Evolutionary conservation across 2,113 vertebrate species (phyloP).

Genomic region (Mormyrus lacerda): DNA sequence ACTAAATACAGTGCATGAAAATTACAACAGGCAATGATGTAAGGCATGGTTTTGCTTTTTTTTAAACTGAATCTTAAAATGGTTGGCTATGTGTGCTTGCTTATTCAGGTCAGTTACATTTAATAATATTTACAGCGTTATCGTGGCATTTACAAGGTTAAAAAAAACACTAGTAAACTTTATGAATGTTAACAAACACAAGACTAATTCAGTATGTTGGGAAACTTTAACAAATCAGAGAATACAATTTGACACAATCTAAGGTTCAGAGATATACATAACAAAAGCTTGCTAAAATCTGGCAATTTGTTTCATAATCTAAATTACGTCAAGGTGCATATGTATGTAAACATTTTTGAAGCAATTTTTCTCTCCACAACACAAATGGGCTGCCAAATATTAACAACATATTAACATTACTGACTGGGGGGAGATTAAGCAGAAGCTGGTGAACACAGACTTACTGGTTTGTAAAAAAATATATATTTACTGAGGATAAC

Average conservation of each 20-base stretch:
- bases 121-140: constrained; percentile 37
- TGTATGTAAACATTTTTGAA: constrained; percentile 38
- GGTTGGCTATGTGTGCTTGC: constrained; percentile 44
- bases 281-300: constrained; percentile 24
- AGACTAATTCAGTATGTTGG: not conserved
- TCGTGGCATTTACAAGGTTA: constrained; percentile 36
- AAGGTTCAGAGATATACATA: constrained; percentile 19
- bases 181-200: constrained; percentile 13
- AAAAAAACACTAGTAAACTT: constrained; percentile 14
- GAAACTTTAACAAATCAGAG: constrained; percentile 14
- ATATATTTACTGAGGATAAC: constrained; percentile 25
- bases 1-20: constrained; percentile 61
- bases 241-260: constrained; percentile 17
- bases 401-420: constrained; percentile 28
- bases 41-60: constrained; percentile 53
- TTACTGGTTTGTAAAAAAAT: constrained; percentile 42
- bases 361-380: constrained; percentile 31
- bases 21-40: constrained; percentile 43
- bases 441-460: constrained; percentile 32
- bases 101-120: constrained; percentile 40
- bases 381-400: constrained; percentile 33
- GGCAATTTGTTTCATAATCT: constrained; percentile 31
- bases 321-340: constrained; percentile 36
- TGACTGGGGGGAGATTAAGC: constrained; percentile 28
- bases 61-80: constrained; percentile 36